Conservation (phyloP, 1,140 invertebrate species). For the Zaprionus lachaisei region DNA sequence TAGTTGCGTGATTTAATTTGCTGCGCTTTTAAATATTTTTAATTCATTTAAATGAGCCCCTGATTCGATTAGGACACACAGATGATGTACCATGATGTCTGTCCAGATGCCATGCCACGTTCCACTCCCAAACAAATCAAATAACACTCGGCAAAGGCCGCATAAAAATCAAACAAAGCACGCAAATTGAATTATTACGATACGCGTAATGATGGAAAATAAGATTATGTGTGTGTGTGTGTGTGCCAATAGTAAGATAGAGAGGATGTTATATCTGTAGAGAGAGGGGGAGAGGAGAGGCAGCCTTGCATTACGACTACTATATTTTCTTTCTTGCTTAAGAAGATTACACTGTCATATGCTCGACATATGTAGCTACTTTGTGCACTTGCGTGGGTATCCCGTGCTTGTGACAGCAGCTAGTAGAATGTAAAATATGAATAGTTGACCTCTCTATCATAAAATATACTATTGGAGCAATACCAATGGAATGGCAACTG, state of each 20-base stretch:
- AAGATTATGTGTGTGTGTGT: conserved; percentile 8
- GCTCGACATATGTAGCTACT: conserved; percentile 14
- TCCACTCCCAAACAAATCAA: not conserved
- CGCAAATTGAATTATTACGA: conserved; percentile 18
- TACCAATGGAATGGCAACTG: not conserved
- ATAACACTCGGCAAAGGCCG: not conserved
- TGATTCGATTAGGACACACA: conserved; percentile 60
- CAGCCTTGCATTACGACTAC: not conserved
- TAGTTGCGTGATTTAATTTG: conserved; percentile 81
- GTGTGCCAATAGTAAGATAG: not conserved
- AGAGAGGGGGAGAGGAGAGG: not conserved
- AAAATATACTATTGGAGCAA: not conserved
- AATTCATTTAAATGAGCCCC: conserved; percentile 67
- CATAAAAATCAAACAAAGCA: conserved; percentile 18
- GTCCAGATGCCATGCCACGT: conserved; percentile 1
- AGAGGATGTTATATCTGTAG: not conserved
- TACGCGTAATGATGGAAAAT: conserved; percentile 14
- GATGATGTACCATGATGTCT: not conserved
- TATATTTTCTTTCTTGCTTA: conserved; percentile 9
- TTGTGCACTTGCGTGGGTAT: not conserved
- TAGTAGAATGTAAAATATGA: conserved; percentile 7
- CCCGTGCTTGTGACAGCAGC: not conserved
- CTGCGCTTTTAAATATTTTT: conserved; percentile 74
- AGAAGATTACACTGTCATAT: conserved; percentile 44
- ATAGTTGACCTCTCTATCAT: not conserved